Conservation (phyloP, 2,113 vertebrate genomes). For the Neoarius graeffei region DNA sequence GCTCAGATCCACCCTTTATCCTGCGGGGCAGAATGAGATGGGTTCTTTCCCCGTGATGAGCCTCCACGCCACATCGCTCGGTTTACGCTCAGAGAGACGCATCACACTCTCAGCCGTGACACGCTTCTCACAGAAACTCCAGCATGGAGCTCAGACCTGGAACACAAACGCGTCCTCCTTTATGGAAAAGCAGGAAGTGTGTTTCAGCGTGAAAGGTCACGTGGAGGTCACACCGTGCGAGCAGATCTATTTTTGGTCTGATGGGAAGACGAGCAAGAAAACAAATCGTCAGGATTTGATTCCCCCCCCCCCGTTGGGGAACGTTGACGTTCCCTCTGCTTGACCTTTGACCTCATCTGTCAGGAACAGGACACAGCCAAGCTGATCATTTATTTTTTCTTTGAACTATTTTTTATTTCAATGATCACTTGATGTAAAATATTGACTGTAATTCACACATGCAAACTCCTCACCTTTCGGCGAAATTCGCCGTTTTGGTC, state of each 20-base stretch:
- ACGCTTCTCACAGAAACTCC: not conserved
- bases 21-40: not conserved
- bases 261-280: not conserved
- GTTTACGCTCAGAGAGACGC: constrained; percentile 10
- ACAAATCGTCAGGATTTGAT: constrained; percentile 26
- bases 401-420: no score
- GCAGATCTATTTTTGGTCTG: not conserved
- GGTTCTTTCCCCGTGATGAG: constrained; percentile 39
- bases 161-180: not conserved
- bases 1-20: not conserved
- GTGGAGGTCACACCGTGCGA: not conserved
- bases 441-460: no score
- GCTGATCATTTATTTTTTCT: no score
- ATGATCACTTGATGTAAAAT: no score
- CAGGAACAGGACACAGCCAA: not conserved
- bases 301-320: not conserved
- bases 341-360: constrained; percentile 29
- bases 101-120: not conserved
- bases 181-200: not conserved
- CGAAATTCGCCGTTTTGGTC: no score
- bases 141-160: not conserved
- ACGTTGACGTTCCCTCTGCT: constrained; percentile 5
- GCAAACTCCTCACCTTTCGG: no score
- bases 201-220: not conserved
- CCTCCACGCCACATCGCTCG: constrained; percentile 1